Base-by-base conservation (phyloP, 1,140 invertebrate genomes). In the Diabrotica virgifera region DNA sequence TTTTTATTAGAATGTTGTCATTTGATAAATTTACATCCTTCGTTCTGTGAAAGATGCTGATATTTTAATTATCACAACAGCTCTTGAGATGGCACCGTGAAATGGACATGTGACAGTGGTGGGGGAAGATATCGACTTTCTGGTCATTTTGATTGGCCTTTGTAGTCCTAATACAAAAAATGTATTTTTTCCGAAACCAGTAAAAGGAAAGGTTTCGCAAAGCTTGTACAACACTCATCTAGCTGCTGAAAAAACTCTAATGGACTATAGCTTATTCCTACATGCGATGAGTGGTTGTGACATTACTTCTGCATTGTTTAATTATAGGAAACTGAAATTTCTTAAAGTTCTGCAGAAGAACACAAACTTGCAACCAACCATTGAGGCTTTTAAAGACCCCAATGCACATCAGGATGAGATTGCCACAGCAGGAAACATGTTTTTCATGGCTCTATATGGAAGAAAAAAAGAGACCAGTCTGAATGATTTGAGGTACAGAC, bases 21-120 rank as follows among this genome's bases (percentile, higher is more conserved):
- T n/a, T n/a, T n/a, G n/a, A n/a, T n/a, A n/a, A n/a, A n/a, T n/a
- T n/a, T n/a, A n/a, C n/a, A n/a, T n/a, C n/a, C n/a, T n/a, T n/a
- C n/a, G n/a, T n/a, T n/a, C 51, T 61, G 50, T 52, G 50, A 40
- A 67, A 36, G 35, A 54, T 12, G 65, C 38, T 50, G 37, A 52
- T 52, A 50, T 13, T 9, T 13, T 52, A n/a, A n/a, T n/a, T n/a
- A n/a, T n/a, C n/a, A n/a, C n/a, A 60, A 59, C 58, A 59, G 6
- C 40, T 60, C 38, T 52, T 35, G 51, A 9, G 24, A 11, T 60
- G 5, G 5, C 58, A 13, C 14, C 61, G 12, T 62, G 10, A 7
- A 62, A 51, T 60, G 46, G 51, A 60, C 51, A 54, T 50, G 58
- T 51, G 40, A 60, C 46, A 51, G 58, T 60, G 58, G 24, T 60